Evolutionary conservation across 2,113 vertebrate genomes (phyloP), one percentile per base, ranked within the genome.

Genomic region (Corythaeola cristata): DNA sequence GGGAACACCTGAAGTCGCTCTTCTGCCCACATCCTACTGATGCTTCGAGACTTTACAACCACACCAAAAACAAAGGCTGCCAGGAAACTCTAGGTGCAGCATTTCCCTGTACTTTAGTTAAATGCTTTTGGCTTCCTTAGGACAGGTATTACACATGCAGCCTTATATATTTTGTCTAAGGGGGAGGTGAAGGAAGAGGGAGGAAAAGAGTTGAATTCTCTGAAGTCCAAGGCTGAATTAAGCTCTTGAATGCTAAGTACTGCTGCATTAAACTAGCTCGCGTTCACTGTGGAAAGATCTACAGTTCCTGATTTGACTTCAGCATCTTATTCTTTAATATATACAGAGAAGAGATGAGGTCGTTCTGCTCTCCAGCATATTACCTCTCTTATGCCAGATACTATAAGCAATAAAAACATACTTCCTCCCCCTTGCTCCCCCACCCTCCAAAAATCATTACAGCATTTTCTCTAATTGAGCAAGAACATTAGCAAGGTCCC

Each of bases 211-310:
- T 9, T 82, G 77, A 89, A 95, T 93, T 89, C 76, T 92, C 93
- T 49, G 6, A 92, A 94, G 84, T 94, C 89, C 93, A 93, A 96
- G 33, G 71, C 63, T 90, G 93, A 86, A 90, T 83, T 78, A 96
- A 88, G 90, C 74, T 86, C 80, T 41, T 89, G 93, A 95, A 97
- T 93, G 58, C 67, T 88, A 88, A 97, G 71, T 71, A 93, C 55
- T 88, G 69, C 91, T 96, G 93, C 95, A 94, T 95, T 93, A 92
- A 92, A 91, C 68, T 60, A 84, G 32, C 58, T 86, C 2, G 1
- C 74, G 91, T 92, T 84, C 72, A 52, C 67, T 5, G 3, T 71
- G 55, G 44, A 55, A 88, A 90, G 71, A 95, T 49, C n/a, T 90
- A 87, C 44, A 22, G 71, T 33, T 93, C 52, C 58, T 37, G 22